These are phyloP conservation scores for Palythoa grandis DNA, from an alignment of 92 coral and sea anemone genomes.

Conservation along the genomic window DNA sequence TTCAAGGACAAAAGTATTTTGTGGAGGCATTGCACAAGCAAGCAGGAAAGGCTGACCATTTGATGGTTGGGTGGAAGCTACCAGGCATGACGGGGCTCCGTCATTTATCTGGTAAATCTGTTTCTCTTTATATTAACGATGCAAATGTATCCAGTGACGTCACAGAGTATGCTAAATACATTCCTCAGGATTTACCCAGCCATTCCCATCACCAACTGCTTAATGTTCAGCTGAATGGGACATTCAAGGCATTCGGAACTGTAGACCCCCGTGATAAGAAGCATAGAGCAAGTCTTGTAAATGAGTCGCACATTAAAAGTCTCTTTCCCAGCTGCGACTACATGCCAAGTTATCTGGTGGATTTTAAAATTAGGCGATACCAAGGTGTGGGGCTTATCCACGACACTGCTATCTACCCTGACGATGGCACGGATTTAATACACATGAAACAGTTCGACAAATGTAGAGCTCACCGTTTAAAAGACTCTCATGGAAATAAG, in stretches of 20 bases:
- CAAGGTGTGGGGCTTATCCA: conserved; percentile 92
- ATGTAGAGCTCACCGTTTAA: conserved; percentile 58
- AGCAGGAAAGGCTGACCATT: conserved; percentile 70
- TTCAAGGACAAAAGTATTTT: conserved; percentile 78
- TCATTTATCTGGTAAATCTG: conserved; percentile 78
- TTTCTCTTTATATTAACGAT: conserved; percentile 81
- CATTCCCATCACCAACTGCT: conserved; percentile 69
- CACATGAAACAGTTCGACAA: conserved; percentile 83
- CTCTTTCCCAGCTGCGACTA: conserved; percentile 74
- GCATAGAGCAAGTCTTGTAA: conserved; percentile 45
- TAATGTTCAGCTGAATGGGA: conserved; percentile 48
- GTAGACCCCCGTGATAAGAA: conserved; percentile 53
- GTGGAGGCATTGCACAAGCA: conserved; percentile 96
- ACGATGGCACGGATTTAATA: conserved; percentile 73
- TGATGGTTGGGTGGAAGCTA: conserved; percentile 93
- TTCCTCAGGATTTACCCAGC: conserved; percentile 86
- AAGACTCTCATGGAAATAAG: conserved; percentile 86
- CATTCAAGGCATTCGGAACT: conserved; percentile 68
- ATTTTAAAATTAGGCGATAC: conserved; percentile 80
- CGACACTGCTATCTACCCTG: conserved; percentile 91
- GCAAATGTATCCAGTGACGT: conserved; percentile 69
- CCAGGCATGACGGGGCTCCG: conserved; percentile 81
- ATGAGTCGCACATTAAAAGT: conserved; percentile 47
- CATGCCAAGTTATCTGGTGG: conserved; percentile 86
- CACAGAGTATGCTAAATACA: conserved; percentile 71